phyloP scores from a whole-genome alignment of 2,113 vertebrate species.

The Bubalus kerabau region DNA sequence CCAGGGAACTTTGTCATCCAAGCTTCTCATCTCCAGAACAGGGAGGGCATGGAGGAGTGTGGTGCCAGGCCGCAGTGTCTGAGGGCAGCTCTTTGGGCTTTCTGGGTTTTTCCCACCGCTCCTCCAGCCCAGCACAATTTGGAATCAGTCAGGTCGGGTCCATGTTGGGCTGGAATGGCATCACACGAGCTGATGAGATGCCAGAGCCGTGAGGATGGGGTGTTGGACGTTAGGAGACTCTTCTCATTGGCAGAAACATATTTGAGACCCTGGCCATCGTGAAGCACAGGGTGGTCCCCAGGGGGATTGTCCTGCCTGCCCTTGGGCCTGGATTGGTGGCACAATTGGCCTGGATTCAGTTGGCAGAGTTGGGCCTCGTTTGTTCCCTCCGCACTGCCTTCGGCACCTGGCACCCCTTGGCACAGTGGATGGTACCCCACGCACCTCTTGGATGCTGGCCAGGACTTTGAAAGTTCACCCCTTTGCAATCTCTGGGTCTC shows the following conservation, averaged over 20 bases:
- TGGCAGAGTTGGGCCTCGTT: not conserved
- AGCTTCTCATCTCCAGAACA: not conserved
- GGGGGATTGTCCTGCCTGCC: not conserved
- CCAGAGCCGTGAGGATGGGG: not conserved
- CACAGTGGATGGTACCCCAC: not conserved
- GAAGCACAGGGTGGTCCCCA: not conserved
- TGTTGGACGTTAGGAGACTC: not conserved
- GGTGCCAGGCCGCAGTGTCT: not conserved
- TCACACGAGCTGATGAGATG: not conserved
- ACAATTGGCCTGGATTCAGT: not conserved
- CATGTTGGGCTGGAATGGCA: fast-evolving
- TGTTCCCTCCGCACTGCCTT: not conserved
- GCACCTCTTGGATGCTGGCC: not conserved
- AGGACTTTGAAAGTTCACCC: not conserved
- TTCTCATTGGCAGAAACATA: not conserved
- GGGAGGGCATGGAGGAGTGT: too few relatives aligned
- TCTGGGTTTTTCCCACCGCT: not conserved
- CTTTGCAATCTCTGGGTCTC: not conserved
- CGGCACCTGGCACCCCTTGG: not conserved
- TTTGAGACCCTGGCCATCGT: not conserved
- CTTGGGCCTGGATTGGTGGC: not conserved
- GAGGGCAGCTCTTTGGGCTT: not conserved
- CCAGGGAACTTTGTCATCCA: not conserved
- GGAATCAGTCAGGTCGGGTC: not conserved
- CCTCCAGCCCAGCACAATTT: not conserved